Evolutionary conservation across 2,888 invertebrate genomes (phyloP), one percentile per base, ranked within the genome.

Genomic region (Nowickia ferox): DNA sequence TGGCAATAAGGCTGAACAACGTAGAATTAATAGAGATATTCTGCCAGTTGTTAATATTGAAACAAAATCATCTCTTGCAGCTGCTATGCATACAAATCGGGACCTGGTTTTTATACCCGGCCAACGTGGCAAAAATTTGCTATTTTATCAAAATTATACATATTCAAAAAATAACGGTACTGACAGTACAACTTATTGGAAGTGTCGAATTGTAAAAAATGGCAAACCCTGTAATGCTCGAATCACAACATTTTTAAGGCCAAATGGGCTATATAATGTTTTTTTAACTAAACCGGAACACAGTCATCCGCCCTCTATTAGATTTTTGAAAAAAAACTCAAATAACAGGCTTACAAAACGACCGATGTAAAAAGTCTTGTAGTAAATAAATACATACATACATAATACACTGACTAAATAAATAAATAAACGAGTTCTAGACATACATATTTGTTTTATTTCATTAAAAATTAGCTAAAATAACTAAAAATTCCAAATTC

Each of bases 181-280:
- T 53, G 91, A 90, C 4, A 81, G 88, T 2, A 92, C 92, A 1
- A 91, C 89, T 1, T 93, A 93, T 80, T 93, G 93, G 93, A 92
- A 91, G 85, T 93, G 93, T 72, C 91, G 93, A 3, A 89, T 88
- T 74, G 90, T 93, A 0, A 90, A 91, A 51, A 77, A 75, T 3
- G 92, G 93, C 2, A 88, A 89, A 11, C 89, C 91, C 0, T 92
- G 93, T 82, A 89, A 89, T 38, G 92, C 93, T 0, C 88, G 92
- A 4, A 88, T 92, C 9, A 91, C 91, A 19, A 92, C 92, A 30
- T 89, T 88, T 5, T 87, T 88, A 85, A 90, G 91, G 59, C 46
- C 87, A 0, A 92, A 90, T 86, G 92, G 92, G 11, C 85, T 89
- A 8, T 91, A 90, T 84, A 91, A 90, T 71, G 90, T 93, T 3